Conservation (phyloP, 2,797 vertebrate species). For the Fistularia tabacaria region DNA sequence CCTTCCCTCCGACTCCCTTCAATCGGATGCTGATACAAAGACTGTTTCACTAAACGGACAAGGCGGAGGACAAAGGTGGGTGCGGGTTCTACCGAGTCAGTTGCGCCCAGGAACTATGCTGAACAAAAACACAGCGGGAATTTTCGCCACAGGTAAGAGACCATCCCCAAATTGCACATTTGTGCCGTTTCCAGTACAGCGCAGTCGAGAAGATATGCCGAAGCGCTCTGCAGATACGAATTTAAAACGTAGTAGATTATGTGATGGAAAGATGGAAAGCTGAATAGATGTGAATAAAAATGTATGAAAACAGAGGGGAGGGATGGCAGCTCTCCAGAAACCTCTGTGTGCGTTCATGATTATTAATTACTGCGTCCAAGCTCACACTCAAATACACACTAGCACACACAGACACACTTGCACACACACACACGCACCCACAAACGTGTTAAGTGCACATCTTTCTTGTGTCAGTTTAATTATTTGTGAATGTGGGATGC, state of each 20-base stretch:
- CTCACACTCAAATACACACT: slow-evolving; percentile 1
- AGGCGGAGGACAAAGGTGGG: slow-evolving; percentile 43
- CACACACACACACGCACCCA: slow-evolving; percentile 26
- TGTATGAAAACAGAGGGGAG: too few species aligned
- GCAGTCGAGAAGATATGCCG: too few species aligned
- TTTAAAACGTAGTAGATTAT: too few species aligned
- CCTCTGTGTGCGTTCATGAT: too few species aligned
- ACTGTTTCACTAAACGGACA: slow-evolving; percentile 26
- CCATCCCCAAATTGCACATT: too few species aligned
- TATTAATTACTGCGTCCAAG: neutral
- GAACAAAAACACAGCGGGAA: slow-evolving; percentile 48
- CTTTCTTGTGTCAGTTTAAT: slow-evolving; percentile 48
- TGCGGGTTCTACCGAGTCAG: slow-evolving; percentile 34
- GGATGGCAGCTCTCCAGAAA: too few species aligned
- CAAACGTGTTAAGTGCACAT: slow-evolving; percentile 45
- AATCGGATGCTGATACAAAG: slow-evolving; percentile 23
- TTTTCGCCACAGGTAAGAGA: slow-evolving; percentile 59
- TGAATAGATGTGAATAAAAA: too few species aligned
- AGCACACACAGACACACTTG: neutral
- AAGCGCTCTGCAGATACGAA: too few species aligned
- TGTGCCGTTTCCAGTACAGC: too few species aligned
- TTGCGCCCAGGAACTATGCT: slow-evolving; percentile 60
- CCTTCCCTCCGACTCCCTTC: slow-evolving; percentile 2
- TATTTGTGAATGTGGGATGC: slow-evolving; percentile 51
- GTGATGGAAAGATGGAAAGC: too few species aligned